These are phyloP conservation scores for Holocentrus rufus DNA, from an alignment of 2,797 vertebrate species.

Conservation along the genomic window DNA sequence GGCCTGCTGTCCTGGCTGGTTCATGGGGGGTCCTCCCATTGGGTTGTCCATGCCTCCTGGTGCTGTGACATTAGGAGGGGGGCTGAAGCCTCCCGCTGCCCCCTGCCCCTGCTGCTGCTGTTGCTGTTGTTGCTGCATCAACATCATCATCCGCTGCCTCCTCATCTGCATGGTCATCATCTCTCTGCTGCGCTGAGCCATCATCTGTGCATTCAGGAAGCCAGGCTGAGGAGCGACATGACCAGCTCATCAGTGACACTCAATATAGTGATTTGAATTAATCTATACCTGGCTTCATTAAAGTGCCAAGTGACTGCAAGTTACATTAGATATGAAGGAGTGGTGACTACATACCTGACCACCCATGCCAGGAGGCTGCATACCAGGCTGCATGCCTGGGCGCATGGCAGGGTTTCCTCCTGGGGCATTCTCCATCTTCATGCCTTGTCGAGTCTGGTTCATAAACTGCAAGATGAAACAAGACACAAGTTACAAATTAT, in stretches of 20 bases:
- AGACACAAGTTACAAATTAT: constrained; percentile 9
- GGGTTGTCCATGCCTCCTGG: constrained; percentile 90
- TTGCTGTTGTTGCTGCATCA: constrained; percentile 90
- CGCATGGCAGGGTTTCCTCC: constrained; percentile 85
- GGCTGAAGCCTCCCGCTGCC: constrained; percentile 89
- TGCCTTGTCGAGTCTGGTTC: constrained; percentile 92
- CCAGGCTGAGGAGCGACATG: constrained; percentile 79
- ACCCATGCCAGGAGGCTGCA: constrained; percentile 83
- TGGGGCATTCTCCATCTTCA: constrained; percentile 89
- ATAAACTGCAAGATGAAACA: constrained; percentile 84
- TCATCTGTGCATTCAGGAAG: constrained; percentile 95
- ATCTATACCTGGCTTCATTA: neutral
- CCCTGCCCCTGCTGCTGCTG: constrained; percentile 74
- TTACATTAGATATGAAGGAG: neutral
- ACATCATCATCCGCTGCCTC: constrained; percentile 91
- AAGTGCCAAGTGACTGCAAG: neutral
- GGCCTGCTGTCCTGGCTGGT: constrained; percentile 88
- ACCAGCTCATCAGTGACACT: neutral
- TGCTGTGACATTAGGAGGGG: constrained; percentile 94
- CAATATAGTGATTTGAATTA: neutral
- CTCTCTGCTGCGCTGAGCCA: constrained; percentile 94
- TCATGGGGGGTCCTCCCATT: constrained; percentile 85
- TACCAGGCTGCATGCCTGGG: constrained; percentile 87
- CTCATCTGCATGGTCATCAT: constrained; percentile 90
- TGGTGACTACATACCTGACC: constrained; percentile 72